Base-by-base conservation (phyloP, 2,888 invertebrate species). In the Pelosia muscerda region DNA sequence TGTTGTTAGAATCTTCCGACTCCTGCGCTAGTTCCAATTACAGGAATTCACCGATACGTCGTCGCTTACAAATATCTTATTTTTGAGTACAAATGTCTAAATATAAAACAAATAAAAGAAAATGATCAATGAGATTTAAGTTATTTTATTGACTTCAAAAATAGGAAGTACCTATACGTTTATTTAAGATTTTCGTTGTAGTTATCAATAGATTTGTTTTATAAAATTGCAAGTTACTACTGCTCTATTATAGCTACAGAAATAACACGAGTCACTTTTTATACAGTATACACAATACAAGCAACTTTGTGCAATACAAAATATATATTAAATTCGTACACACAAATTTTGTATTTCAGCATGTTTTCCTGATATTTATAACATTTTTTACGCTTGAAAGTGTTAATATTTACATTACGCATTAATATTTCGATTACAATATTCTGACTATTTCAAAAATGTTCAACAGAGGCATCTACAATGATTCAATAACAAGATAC, bases 321-420 rank as follows among this genome's bases (percentile, higher is more conserved):
- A 66, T 60, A 69, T 25, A 63, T 59, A 66, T 26, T 60, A 68
- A 69, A 55, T 59, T 74, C 54, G 64, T 58, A 64, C 42, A 42
- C 66, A 64, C 58, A 65, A 66, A 73, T 62, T n/a, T n/a, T n/a
- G n/a, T 49, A 72, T 53, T 68, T 61, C 60, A 70, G 59, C 61
- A 63, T 49, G 63, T 60, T 69, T 26, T 66, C 67, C 66, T 71
- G 56, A 58, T 15, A 67, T 68, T 25, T 31, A 63, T 69, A 57
- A 66, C 53, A 63, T 56, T 58, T 53, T 55, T 63, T 62, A 55
- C 58, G 34, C 42, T 66, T 53, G 26, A 55, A 60, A 64, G 34
- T 55, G 53, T 60, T 56, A 58, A 62, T 80, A 79, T 79, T 71
- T 69, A 69, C 69, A 78, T 68, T 73, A 53, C 62, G 54, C 54